A percentile compares a stretch with the other conserved stretches of the same genome.
Evolutionary conservation across 2,797 vertebrate genomes (phyloP).

Genomic region (Onychomys leucogaster): DNA sequence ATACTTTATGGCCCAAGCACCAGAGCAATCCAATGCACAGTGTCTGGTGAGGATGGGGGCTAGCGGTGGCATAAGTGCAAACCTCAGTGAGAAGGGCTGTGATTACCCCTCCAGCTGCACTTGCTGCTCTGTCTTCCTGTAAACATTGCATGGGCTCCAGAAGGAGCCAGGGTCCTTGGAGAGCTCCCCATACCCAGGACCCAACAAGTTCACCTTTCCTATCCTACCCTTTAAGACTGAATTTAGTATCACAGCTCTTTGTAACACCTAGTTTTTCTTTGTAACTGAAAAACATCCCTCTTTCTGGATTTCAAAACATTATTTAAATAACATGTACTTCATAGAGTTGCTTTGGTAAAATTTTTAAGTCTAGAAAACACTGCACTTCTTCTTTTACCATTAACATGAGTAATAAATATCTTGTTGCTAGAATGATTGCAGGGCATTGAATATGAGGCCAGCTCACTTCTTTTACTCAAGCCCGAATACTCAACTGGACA

Average conservation of each 20-base stretch:
- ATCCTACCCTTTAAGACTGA: neutral
- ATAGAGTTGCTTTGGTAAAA: neutral
- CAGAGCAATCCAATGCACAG: neutral
- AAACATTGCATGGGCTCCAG: neutral
- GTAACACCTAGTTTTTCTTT: neutral
- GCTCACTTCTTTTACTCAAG: neutral
- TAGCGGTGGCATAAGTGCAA: neutral
- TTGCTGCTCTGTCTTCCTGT: neutral
- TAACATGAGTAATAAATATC: neutral
- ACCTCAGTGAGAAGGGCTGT: neutral
- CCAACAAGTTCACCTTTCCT: too few species aligned
- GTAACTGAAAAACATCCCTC: neutral
- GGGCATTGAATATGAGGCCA: neutral
- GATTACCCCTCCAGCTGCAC: neutral
- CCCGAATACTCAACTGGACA: neutral
- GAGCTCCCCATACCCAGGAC: neutral
- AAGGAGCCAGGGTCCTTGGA: neutral
- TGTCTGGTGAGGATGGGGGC: neutral
- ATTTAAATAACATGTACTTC: neutral
- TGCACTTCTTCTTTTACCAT: neutral
- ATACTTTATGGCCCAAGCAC: neutral
- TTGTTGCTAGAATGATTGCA: neutral
- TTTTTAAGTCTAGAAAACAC: neutral
- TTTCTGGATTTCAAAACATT: neutral
- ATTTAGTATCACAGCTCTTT: neutral